phyloP scores from a whole-genome alignment of 2,113 vertebrate species.

The Otus sunia region DNA sequence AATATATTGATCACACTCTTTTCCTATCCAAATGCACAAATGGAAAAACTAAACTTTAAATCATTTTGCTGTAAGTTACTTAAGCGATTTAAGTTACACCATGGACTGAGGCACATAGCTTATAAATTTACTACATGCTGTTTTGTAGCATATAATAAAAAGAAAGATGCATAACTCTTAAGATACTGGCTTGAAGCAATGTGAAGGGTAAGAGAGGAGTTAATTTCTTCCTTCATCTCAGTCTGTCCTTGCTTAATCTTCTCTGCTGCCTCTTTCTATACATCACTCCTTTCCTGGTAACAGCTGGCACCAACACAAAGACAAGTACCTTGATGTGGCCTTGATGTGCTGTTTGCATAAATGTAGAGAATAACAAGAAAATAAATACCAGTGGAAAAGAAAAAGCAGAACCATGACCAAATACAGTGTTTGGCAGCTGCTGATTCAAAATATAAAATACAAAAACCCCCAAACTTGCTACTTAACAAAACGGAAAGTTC shows the following conservation, averaged over 20 bases:
- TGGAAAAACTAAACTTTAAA: not conserved
- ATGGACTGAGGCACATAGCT: not conserved
- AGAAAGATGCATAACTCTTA: not conserved
- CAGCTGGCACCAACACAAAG: not conserved
- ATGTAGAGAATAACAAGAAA: not conserved
- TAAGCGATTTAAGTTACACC: not conserved
- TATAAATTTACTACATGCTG: not conserved
- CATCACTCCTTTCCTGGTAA: not conserved
- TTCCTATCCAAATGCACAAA: not conserved
- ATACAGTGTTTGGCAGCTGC: not conserved
- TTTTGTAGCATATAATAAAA: not conserved
- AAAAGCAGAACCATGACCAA: not conserved
- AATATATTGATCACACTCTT: not conserved
- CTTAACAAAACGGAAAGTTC: not conserved
- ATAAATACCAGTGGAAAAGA: not conserved
- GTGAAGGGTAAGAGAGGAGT: not conserved
- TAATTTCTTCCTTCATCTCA: not conserved
- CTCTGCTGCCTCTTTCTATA: not conserved
- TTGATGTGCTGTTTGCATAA: not conserved
- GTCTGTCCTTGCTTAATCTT: not conserved
- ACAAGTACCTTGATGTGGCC: not conserved
- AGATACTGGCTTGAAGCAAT: not conserved
- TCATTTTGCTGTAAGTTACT: not conserved
- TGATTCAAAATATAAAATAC: not conserved
- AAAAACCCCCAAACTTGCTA: not conserved